Conservation (phyloP, 1,140 invertebrate genomes). For the Tenebrio molitor region DNA sequence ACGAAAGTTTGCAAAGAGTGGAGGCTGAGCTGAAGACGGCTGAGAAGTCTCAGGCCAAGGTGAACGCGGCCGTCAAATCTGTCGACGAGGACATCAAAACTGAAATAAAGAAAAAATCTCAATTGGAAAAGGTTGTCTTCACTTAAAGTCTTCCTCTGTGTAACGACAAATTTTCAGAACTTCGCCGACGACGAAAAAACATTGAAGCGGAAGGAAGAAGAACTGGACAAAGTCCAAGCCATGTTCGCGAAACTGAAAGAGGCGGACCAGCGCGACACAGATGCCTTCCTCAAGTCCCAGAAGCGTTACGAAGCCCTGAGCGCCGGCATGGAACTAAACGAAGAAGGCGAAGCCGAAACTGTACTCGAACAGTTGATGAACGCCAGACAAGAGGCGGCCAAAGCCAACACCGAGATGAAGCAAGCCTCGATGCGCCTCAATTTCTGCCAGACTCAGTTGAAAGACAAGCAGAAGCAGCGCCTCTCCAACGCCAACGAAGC, state of each 20-base stretch:
- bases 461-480: conserved; percentile 77
- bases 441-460: conserved; percentile 78
- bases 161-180: conserved; percentile 64
- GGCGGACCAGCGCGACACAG: conserved; percentile 76
- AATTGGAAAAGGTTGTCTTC: conserved; percentile 71
- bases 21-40: conserved; percentile 77
- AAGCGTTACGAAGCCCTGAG: conserved; percentile 87
- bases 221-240: conserved; percentile 76
- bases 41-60: conserved; percentile 79
- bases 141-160: background rate
- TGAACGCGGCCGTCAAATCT: conserved; percentile 76
- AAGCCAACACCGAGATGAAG: conserved; percentile 85
- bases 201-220: conserved; percentile 75
- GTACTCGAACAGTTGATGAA: conserved; percentile 90
- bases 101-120: conserved; percentile 78
- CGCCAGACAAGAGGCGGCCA: conserved; percentile 80
- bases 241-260: conserved; percentile 80
- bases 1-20: conserved; percentile 75
- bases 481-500: conserved; percentile 76
- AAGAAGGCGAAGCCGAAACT: conserved; percentile 87
- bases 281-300: conserved; percentile 81
- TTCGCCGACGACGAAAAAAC: conserved; percentile 80
- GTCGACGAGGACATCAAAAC: conserved; percentile 78
- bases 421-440: conserved; percentile 83
- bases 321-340: conserved; percentile 83